phyloP scores from a whole-genome alignment of 1,140 invertebrate genomes.

The Phymorhynchus buccinoides region DNA sequence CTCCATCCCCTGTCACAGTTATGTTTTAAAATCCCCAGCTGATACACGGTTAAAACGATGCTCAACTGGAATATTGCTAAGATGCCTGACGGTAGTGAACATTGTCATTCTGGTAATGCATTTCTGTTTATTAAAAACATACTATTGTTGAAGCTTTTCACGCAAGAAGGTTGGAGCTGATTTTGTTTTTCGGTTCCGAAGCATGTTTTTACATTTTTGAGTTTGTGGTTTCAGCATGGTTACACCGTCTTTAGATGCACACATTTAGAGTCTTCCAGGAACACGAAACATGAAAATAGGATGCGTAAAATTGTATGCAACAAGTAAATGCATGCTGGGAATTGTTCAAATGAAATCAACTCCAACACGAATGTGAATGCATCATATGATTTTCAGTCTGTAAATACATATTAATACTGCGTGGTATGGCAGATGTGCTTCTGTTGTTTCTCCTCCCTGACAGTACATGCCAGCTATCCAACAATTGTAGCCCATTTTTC shows the following conservation, averaged over 20 bases:
- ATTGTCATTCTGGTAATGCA: neutral
- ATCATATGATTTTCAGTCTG: neutral
- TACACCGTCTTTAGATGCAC: neutral
- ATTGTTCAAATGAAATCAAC: neutral
- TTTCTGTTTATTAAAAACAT: neutral
- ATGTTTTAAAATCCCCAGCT: neutral
- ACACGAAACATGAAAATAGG: neutral
- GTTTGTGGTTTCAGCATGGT: neutral
- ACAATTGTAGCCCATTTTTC: neutral
- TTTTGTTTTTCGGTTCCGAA: neutral
- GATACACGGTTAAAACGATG: neutral
- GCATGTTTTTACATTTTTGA: neutral
- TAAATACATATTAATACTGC: too few species aligned
- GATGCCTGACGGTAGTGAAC: neutral
- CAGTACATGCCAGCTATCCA: neutral
- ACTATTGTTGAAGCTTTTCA: neutral
- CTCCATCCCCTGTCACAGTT: neutral
- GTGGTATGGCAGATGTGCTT: neutral
- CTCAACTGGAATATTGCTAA: neutral
- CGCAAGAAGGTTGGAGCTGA: conserved; percentile 4
- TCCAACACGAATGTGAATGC: neutral
- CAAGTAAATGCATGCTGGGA: neutral
- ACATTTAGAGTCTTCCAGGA: neutral
- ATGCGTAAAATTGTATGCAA: neutral
- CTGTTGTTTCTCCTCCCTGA: neutral